Evolutionary conservation across 2,888 invertebrate species (phyloP).

Genomic region (Syrista parreyssii): DNA sequence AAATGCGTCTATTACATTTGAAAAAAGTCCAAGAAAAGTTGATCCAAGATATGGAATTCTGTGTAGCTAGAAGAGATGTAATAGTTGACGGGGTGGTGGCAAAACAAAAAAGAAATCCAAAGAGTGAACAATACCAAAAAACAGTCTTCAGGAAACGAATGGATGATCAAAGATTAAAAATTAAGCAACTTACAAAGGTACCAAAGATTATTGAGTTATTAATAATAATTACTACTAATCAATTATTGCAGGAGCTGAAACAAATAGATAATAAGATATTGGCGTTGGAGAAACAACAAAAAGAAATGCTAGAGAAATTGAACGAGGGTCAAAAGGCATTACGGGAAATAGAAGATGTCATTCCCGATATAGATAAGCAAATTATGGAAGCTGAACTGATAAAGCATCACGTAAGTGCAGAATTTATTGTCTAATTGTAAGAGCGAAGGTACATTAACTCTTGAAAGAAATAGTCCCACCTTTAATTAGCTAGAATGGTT

Average conservation of each 20-base stretch:
- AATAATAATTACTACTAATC: slow-evolving; percentile 16
- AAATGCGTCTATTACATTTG: slow-evolving; percentile 71
- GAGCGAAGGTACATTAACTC: background rate
- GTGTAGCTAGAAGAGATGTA: slow-evolving; percentile 73
- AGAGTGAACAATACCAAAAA: slow-evolving; percentile 66
- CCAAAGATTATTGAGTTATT: slow-evolving; percentile 40
- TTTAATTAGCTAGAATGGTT: too few species aligned
- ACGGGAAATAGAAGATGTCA: slow-evolving; percentile 45
- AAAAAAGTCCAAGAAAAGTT: slow-evolving; percentile 72
- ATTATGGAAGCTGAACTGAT: slow-evolving; percentile 63
- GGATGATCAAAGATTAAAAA: slow-evolving; percentile 71
- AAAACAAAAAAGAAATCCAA: slow-evolving; percentile 68
- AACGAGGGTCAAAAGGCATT: slow-evolving; percentile 53
- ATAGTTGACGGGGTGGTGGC: slow-evolving; percentile 72
- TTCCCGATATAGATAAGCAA: slow-evolving; percentile 57
- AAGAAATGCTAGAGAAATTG: slow-evolving; percentile 48
- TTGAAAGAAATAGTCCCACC: background rate
- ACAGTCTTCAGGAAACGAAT: slow-evolving; percentile 70
- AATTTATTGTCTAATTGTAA: background rate
- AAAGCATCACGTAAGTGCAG: slow-evolving; percentile 61
- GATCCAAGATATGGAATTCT: slow-evolving; percentile 74
- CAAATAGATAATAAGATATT: slow-evolving; percentile 53
- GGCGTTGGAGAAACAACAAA: slow-evolving; percentile 45
- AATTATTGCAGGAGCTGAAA: slow-evolving; percentile 52
- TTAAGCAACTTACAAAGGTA: slow-evolving; percentile 69